These are phyloP conservation scores for Abrostola tripartita DNA, from an alignment of 2,888 invertebrate species.

Conservation along the genomic window DNA sequence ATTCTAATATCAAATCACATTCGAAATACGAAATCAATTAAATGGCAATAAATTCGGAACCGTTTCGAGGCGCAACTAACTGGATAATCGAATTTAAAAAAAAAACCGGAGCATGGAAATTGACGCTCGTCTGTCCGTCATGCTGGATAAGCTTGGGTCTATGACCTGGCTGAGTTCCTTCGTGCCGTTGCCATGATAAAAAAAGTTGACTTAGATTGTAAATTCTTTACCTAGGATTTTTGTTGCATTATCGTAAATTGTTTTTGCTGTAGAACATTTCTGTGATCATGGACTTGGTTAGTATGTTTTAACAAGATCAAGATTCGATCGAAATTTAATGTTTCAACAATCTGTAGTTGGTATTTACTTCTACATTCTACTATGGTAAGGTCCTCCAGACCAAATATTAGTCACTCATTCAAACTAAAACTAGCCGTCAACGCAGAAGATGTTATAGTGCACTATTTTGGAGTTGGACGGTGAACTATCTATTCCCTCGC, in stretches of 20 bases:
- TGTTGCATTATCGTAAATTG: not conserved
- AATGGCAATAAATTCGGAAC: slow-evolving; percentile 46
- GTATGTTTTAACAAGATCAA: no score
- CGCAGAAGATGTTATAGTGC: no score
- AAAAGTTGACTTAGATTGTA: slow-evolving; percentile 36
- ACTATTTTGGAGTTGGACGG: no score
- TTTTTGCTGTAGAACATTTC: not conserved
- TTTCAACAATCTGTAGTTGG: no score
- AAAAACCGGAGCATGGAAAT: slow-evolving; percentile 56
- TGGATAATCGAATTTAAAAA: slow-evolving; percentile 52
- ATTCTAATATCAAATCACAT: slow-evolving; percentile 21
- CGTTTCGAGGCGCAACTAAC: slow-evolving; percentile 52
- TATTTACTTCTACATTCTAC: no score
- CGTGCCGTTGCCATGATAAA: slow-evolving; percentile 40
- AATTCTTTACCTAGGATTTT: slow-evolving; percentile 32
- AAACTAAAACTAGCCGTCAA: no score
- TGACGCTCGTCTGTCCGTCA: slow-evolving; percentile 47
- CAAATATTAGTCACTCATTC: no score
- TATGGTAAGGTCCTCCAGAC: no score
- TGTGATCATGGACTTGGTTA: not conserved
- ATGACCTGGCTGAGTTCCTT: slow-evolving; percentile 47
- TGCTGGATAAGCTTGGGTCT: slow-evolving; percentile 51
- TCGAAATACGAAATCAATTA: slow-evolving; percentile 46
- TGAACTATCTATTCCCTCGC: no score
- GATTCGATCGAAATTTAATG: no score